Evolutionary conservation across 2,888 invertebrate genomes (phyloP), one percentile per base, ranked within the genome.

Genomic region (Agonopterix alstromeriana): DNA sequence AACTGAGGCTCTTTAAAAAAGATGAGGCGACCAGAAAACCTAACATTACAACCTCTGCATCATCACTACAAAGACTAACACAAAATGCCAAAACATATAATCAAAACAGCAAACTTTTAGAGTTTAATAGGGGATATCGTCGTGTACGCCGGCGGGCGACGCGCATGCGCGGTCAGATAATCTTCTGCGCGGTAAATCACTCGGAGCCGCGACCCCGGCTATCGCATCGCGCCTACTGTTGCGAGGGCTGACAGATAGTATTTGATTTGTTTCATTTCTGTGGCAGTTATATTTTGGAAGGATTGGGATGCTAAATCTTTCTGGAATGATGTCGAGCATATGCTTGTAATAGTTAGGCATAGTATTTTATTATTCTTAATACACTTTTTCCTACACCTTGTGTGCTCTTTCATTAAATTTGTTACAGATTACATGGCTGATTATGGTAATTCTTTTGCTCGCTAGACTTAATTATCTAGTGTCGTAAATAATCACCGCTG

Each of bases 141-240:
- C 42, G 42, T 42, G 42, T 42, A 38, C 42, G 42, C 42, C 46
- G 50, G 40, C 44, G 45, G 50, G n/a, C 27, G 27, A 27, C 27
- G 43, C 42, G 42, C 42, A 44, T 48, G 40, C 44, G 45, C 50
- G n/a, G 35, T 11, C 35, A 45, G 55, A 54, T 65, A 71, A 78
- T 77, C 77, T 72, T 49, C 51, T 50, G 55, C 52, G 55, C 72
- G 54, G 70, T 79, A 78, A 79, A 77, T 79, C 77, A 78, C 63
- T 49, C 56, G 54, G 50, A 57, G 60, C 63, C 61, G 66, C 65
- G 74, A 74, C 76, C 68, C 53, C 56, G 51, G 54, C 63, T 73
- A 76, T 76, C 78, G 58, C 55, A 70, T 72, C 69, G 55, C 53
- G 49, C 51, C 52, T 48, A 38, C 48, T 54, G 55, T 49, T 45